phyloP scores from a whole-genome alignment of 2,113 vertebrate genomes.

The Pholis gunnellus region DNA sequence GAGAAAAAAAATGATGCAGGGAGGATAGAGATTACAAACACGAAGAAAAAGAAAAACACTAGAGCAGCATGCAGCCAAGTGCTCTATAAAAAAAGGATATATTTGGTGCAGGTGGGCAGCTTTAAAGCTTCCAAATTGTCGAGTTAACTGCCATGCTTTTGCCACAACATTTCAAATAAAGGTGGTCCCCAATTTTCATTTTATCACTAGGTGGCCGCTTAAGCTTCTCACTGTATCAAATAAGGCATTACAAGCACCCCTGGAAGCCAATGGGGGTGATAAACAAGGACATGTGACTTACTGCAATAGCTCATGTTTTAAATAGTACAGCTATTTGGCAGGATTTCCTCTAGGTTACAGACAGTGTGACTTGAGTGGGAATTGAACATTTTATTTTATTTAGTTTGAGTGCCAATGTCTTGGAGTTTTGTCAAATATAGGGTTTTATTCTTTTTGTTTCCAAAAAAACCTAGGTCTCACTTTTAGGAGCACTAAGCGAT shows the following conservation, averaged over 20 bases:
- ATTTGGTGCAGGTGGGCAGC: constrained; percentile 12
- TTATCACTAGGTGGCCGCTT: background rate
- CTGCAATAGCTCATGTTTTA: background rate
- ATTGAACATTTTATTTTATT: background rate
- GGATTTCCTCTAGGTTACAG: background rate
- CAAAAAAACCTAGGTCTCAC: too few species aligned
- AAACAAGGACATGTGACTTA: background rate
- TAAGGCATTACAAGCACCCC: background rate
- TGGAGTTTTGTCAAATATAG: background rate
- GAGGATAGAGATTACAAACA: background rate
- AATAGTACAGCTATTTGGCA: background rate
- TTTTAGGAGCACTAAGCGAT: background rate
- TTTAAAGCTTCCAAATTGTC: constrained; percentile 13
- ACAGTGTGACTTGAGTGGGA: background rate
- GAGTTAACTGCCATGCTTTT: background rate
- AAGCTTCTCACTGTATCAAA: background rate
- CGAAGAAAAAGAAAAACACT: background rate
- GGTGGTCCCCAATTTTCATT: background rate
- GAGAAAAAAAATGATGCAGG: background rate
- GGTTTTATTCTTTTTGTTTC: background rate
- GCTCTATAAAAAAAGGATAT: constrained; percentile 10
- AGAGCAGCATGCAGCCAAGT: background rate
- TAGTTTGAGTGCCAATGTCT: background rate
- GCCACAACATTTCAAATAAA: constrained; percentile 38
- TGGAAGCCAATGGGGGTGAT: background rate